Evolutionary conservation across 1,140 invertebrate genomes (phyloP), one percentile per base, ranked within the genome.

Genomic region (Drosophila pachea): DNA sequence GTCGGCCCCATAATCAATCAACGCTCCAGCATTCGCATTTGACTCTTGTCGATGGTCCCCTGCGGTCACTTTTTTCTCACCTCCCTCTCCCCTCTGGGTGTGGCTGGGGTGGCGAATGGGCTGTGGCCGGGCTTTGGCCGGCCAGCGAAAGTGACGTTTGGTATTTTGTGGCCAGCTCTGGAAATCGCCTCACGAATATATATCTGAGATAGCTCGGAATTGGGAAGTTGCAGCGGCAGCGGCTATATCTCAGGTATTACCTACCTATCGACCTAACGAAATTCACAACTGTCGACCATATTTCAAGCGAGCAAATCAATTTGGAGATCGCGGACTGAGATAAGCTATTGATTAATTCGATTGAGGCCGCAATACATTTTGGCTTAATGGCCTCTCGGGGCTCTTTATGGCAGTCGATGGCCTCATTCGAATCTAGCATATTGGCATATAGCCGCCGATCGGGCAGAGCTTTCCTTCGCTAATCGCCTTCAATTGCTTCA

Each of bases 1-100:
- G 55, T 36, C 68, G 61, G 58, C 68, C 56, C 54, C 70, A 64
- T 84, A 83, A 83, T 83, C 73, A 76, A 83, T 83, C 79, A 78
- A 67, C 56, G 9, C 38, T 32, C 33, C 54, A 47, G 64, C 53
- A 61, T 68, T 68, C 33, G 58, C 54, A 55, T 60, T 11, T 22
- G 54, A 59, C 48, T 65, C 33, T 9, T 38, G 40, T 56, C 22
- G 7, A 35, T 22, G 16, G 12, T 22, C 32, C 36, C 61, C 54
- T 58, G 36, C 35, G 45, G 60, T 22, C 22, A 22, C 1, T n/a
- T 62, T 62, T 43, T 33, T 35, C 8, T 16, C 38, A 43, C 12
- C 38, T 62, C 31, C 50, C 14, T 43, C 45, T 38, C 74, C 7
- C 29, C 50, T 67, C 53, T 50, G 52, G 66, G 66, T 53, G 45